Conservation (phyloP, 2,797 vertebrate species). For the Sardinella longiceps region DNA sequence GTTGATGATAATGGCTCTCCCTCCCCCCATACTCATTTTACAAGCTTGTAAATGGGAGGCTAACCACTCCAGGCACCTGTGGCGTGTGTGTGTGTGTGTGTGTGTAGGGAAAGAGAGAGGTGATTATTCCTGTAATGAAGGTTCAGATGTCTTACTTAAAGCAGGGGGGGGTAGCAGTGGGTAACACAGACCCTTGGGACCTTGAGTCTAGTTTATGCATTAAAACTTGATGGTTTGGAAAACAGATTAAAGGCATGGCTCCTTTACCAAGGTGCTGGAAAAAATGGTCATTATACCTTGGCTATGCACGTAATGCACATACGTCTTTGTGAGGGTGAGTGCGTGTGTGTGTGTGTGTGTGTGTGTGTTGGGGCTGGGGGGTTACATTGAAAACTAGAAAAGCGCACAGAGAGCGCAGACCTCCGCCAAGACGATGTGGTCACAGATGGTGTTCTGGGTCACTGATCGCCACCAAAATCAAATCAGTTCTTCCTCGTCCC, state of each 20-base stretch:
- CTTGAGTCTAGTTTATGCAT: background rate
- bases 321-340: too few species aligned
- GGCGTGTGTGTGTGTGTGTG: background rate
- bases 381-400: too few species aligned
- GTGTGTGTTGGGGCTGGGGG: too few species aligned
- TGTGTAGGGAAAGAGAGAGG: background rate
- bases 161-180: background rate
- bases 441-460: too few species aligned
- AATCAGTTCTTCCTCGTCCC: too few species aligned
- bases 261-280: too few species aligned
- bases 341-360: too few species aligned
- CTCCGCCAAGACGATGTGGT: too few species aligned
- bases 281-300: too few species aligned
- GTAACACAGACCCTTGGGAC: background rate
- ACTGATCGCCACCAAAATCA: too few species aligned
- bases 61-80: conserved; percentile 9
- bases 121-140: background rate
- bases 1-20: background rate
- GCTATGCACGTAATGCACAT: too few species aligned
- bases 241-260: background rate
- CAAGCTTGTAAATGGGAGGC: conserved; percentile 46
- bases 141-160: background rate
- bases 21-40: conserved; percentile 15
- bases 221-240: background rate
- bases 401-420: too few species aligned